Evolutionary conservation across 2,113 vertebrate genomes (phyloP), one percentile per base, ranked within the genome.

Genomic region (rabbit (Oryctolagus cuniculus)): DNA sequence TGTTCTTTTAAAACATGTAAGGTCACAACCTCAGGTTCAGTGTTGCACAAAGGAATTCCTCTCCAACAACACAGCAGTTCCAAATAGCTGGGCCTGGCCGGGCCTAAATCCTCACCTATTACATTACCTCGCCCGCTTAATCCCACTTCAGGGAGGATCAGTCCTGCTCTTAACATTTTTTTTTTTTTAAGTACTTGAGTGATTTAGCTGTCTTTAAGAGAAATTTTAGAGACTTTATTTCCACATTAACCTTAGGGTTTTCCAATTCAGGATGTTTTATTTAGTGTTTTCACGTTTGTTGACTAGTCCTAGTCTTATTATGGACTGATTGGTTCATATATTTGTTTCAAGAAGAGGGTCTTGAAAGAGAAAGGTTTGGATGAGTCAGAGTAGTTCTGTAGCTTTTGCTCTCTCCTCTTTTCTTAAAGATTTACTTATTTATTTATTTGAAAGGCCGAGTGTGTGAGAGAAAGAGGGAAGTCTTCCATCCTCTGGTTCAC

Each of bases 141-240:
- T 64, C 70, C 70, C 10, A 5, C 66, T 77, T 95, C 17, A 88
- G 13, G 34, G 63, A 72, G 51, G 13, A 81, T 72, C 82, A 90
- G 1, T 51, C 64, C 73, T 36, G 22, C 16, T 22, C 13, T 69
- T 83, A 78, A 90, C 72, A 55, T 61, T 25, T 82, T 91, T 93
- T 74, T 66, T 91, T 93, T 91, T 93, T 74, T 51, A 95, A 89
- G 29, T 78, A n/a, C 22, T 91, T 96, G 51, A 81, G 78, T 80
- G 73, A 94, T 96, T 94, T 88, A 64, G 25, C 22, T 86, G 15
- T 63, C 81, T 85, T 86, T 75, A 75, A 38, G 70, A 92, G 73
- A 95, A 89, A 90, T 86, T 88, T 87, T 91, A 79, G 38, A 31
- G 34, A 69, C 44, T 69, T 81, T 85, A 80, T 89, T 97, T 95